Conservation (phyloP, 2,113 vertebrate genomes). For the Tichodroma muraria region DNA sequence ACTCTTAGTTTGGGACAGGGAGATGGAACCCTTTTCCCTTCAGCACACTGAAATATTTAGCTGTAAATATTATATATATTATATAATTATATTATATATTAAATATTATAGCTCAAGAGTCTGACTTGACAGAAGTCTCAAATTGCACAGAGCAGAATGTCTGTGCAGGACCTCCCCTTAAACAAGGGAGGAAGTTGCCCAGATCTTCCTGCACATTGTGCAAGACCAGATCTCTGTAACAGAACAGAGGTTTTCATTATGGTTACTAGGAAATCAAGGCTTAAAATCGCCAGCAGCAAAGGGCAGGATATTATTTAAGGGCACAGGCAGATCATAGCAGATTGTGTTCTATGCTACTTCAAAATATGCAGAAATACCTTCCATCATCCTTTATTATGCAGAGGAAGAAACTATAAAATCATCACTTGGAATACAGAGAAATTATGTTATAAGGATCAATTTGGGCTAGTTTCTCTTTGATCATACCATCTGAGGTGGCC, state of each 20-base stretch:
- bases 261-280: background rate
- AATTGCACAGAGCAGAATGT: background rate
- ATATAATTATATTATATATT: too few relatives aligned
- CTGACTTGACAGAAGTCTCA: background rate
- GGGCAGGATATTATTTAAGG: background rate
- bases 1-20: background rate
- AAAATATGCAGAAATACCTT: slow-evolving; percentile 69
- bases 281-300: background rate
- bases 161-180: background rate
- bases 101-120: too few relatives aligned
- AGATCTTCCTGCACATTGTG: background rate
- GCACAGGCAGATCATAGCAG: background rate
- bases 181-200: background rate
- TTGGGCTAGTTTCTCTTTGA: background rate
- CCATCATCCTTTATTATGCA: background rate
- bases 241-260: background rate
- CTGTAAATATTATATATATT: too few relatives aligned
- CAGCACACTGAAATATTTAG: background rate
- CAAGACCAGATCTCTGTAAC: background rate
- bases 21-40: background rate
- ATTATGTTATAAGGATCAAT: slow-evolving; percentile 29
- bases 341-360: background rate
- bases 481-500: background rate
- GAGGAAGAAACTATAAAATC: background rate
- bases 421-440: background rate